phyloP scores from a whole-genome alignment of 2,113 vertebrate species.

The Pedetes capensis region DNA sequence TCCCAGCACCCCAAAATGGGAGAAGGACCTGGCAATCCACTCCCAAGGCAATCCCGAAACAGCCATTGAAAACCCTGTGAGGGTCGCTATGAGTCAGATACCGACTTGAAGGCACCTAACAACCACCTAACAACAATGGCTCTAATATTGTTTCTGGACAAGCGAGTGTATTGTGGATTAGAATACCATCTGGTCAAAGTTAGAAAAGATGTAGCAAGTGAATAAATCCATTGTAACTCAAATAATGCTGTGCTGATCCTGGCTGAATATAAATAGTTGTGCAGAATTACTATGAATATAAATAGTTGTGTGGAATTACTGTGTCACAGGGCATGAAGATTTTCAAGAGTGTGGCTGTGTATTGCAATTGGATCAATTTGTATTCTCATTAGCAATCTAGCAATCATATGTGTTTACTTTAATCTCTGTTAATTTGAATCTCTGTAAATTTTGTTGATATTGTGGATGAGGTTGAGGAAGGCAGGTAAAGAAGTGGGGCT shows the following conservation, averaged over 20 bases:
- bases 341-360: neutral
- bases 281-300: neutral
- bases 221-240: neutral
- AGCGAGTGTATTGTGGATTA: neutral
- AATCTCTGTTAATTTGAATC: neutral
- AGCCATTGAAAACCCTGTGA: too few relatives aligned
- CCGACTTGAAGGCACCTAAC: too few relatives aligned
- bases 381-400: neutral
- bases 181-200: neutral
- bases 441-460: neutral
- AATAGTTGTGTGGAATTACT: neutral
- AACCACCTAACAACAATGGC: too few relatives aligned
- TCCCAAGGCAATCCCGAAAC: too few relatives aligned
- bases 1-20: too few relatives aligned
- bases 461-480: neutral
- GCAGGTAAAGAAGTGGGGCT: neutral
- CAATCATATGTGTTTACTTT: neutral
- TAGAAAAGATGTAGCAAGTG: neutral
- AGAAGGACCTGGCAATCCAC: too few relatives aligned
- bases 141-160: neutral
- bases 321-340: neutral
- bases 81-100: too few relatives aligned
- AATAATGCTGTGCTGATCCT: neutral
- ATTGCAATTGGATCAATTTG: neutral
- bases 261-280: neutral